A percentile compares a stretch with the other conserved stretches of the same genome.
phyloP scores from a whole-genome alignment of 2,888 invertebrate species.

The Pyrrhosoma nymphula region DNA sequence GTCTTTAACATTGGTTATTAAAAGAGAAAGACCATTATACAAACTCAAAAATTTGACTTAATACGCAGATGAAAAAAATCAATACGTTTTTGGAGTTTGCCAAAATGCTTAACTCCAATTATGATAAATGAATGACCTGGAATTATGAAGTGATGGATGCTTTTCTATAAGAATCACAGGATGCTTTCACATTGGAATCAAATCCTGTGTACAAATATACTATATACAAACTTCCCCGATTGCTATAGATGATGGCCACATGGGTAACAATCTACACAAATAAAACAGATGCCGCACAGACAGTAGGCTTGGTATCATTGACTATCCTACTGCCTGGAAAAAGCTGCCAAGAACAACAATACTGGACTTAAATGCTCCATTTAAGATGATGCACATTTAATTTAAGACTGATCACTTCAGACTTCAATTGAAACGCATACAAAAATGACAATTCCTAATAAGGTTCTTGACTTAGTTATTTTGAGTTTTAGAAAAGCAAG shows the following conservation, averaged over 20 bases:
- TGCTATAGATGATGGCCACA: neutral
- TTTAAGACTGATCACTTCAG: neutral
- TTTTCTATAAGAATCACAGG: neutral
- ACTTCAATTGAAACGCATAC: neutral
- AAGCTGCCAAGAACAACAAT: conserved; percentile 33
- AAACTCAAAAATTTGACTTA: neutral
- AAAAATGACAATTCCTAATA: neutral
- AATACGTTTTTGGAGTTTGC: neutral
- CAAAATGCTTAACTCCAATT: neutral
- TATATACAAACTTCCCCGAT: neutral
- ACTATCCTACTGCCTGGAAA: neutral
- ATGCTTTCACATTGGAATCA: neutral
- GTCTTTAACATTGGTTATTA: neutral
- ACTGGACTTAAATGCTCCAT: neutral
- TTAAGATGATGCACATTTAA: neutral
- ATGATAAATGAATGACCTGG: neutral
- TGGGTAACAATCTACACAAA: neutral
- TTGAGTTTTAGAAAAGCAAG: neutral
- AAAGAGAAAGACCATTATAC: neutral
- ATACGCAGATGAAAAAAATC: neutral
- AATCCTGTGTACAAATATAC: neutral
- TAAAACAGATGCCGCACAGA: conserved; percentile 20
- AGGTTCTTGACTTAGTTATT: neutral
- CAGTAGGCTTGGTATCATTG: neutral
- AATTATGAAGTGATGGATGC: neutral